A percentile compares a stretch with the other conserved stretches of the same genome.
These are phyloP conservation scores for Chlorops oryzae DNA, from an alignment of 1,140 invertebrate species.

Conservation along the genomic window DNA sequence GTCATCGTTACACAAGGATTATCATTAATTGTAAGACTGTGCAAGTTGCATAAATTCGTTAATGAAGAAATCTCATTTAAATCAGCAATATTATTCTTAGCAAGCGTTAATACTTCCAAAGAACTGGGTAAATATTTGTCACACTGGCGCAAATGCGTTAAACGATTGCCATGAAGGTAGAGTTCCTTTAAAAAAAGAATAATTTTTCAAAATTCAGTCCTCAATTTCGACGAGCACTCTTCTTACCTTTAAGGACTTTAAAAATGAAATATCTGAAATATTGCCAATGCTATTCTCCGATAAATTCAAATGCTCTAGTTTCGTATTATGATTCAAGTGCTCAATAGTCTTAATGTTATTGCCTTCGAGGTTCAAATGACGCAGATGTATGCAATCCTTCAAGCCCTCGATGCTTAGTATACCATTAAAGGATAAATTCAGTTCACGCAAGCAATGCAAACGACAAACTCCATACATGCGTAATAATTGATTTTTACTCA, in stretches of 20 bases:
- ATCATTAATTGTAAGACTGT: slow-evolving; percentile 75
- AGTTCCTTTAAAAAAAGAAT: slow-evolving; percentile 62
- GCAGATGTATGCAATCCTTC: slow-evolving; percentile 73
- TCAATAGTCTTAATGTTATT: slow-evolving; percentile 73
- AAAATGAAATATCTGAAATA: slow-evolving; percentile 75
- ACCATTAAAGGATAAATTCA: slow-evolving; percentile 81
- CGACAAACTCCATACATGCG: slow-evolving; percentile 81
- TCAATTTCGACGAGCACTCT: no score
- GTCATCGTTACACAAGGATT: slow-evolving; percentile 66
- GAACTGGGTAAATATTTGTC: slow-evolving; percentile 73
- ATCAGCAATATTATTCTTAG: slow-evolving; percentile 78
- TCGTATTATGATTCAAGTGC: slow-evolving; percentile 72
- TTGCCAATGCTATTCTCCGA: slow-evolving; percentile 83
- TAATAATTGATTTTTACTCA: slow-evolving; percentile 74
- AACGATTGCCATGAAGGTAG: slow-evolving; percentile 77
- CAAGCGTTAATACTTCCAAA: slow-evolving; percentile 70
- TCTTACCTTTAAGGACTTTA: slow-evolving; percentile 71
- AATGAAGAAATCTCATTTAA: slow-evolving; percentile 82
- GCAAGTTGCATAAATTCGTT: slow-evolving; percentile 64
- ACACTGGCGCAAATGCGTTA: slow-evolving; percentile 72
- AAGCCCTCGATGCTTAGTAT: slow-evolving; percentile 84
- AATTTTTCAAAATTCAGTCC: not conserved
- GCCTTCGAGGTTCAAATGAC: slow-evolving; percentile 59
- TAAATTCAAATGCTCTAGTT: slow-evolving; percentile 74
- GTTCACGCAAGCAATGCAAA: slow-evolving; percentile 67